A percentile compares a stretch with the other conserved stretches of the same genome.
phyloP scores from a whole-genome alignment of 2,113 vertebrate species.

The Engraulis encrasicolus region DNA sequence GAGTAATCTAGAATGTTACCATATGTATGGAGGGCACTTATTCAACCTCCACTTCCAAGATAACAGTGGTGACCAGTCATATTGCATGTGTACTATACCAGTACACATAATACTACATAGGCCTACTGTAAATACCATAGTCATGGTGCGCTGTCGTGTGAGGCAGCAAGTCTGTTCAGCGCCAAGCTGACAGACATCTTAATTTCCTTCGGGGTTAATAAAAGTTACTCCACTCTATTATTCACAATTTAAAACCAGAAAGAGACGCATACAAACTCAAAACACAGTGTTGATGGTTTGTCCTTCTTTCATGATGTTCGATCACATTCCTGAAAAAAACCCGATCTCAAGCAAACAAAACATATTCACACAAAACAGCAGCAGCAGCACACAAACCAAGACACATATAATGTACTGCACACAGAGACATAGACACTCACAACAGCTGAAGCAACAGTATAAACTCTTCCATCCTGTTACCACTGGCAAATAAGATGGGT shows the following conservation, averaged over 20 bases:
- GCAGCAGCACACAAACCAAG: background rate
- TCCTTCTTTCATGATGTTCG: constrained; percentile 39
- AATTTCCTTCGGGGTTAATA: too few species aligned
- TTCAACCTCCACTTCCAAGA: constrained; percentile 56
- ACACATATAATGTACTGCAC: background rate
- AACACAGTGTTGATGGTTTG: background rate
- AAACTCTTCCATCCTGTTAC: too few species aligned
- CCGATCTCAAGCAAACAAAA: constrained; percentile 46
- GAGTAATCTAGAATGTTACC: constrained; percentile 51
- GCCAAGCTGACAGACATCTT: too few species aligned
- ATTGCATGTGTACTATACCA: too few species aligned
- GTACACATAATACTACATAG: too few species aligned
- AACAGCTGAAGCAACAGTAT: too few species aligned
- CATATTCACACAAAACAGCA: constrained; percentile 14
- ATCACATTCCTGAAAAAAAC: constrained; percentile 63
- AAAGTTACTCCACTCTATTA: too few species aligned
- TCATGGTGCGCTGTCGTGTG: too few species aligned
- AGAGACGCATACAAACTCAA: background rate
- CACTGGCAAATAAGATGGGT: too few species aligned
- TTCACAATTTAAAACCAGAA: constrained; percentile 22
- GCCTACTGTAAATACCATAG: too few species aligned
- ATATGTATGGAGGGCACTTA: constrained; percentile 60
- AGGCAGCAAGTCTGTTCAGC: too few species aligned
- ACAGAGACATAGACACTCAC: background rate
- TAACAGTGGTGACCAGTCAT: background rate